A percentile compares a stretch with the other conserved stretches of the same genome.
Evolutionary conservation across 2,113 vertebrate genomes (phyloP).

Genomic region (Eudyptes chrysolophus): DNA sequence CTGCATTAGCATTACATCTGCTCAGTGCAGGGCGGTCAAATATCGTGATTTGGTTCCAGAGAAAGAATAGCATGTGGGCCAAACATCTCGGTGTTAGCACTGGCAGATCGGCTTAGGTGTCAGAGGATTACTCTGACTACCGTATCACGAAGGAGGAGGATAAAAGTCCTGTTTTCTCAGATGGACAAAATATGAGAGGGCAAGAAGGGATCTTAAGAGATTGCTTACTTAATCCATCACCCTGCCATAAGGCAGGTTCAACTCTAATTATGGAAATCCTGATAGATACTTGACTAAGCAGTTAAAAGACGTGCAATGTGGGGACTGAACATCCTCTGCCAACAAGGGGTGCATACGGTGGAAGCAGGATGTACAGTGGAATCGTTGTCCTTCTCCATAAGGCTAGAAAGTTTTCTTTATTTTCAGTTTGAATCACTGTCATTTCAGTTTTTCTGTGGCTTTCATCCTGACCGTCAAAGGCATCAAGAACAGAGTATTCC

Average conservation of each 20-base stretch:
- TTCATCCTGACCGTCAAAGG: not conserved
- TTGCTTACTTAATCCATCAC: not conserved
- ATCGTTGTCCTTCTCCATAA: not conserved
- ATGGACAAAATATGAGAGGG: not conserved
- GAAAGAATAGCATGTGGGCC: not conserved
- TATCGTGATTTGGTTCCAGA: not conserved
- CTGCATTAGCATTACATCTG: not conserved
- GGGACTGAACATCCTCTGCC: not conserved
- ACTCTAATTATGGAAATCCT: conserved; percentile 6
- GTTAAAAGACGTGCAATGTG: not conserved
- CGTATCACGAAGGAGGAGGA: not conserved
- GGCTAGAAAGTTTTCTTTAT: not conserved
- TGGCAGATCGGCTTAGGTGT: not conserved
- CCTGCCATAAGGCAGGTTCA: not conserved
- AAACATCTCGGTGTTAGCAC: not conserved
- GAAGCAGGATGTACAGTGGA: not conserved
- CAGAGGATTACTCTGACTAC: not conserved
- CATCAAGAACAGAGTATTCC: not conserved
- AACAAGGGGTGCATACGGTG: not conserved
- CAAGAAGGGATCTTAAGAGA: not conserved
- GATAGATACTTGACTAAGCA: not conserved
- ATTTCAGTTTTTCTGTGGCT: not conserved
- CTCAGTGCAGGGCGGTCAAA: not conserved
- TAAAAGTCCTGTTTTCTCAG: not conserved
- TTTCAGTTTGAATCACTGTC: not conserved